These are phyloP conservation scores for Nannospalax galili DNA, from an alignment of 2,113 vertebrate species.

Conservation along the genomic window DNA sequence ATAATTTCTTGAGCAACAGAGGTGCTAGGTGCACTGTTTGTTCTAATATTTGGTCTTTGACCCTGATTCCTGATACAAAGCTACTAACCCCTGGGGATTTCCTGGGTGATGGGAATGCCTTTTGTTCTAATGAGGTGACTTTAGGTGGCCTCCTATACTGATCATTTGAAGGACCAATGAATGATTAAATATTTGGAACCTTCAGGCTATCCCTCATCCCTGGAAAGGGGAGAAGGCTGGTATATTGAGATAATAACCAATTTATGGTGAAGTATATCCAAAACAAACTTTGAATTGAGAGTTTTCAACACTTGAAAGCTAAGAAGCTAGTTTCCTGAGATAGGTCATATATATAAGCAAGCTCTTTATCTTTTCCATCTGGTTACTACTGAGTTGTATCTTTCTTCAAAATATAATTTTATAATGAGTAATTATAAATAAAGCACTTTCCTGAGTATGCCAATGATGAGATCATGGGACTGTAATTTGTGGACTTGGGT, in stretches of 20 bases:
- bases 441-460: not conserved
- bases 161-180: not conserved
- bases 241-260: not conserved
- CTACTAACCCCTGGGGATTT: not conserved
- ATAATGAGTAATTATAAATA: not conserved
- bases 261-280: not conserved
- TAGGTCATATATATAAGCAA: not conserved
- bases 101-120: not conserved
- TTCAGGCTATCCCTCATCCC: not conserved
- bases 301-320: not conserved
- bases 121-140: not conserved
- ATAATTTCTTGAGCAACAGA: not conserved
- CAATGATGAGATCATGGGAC: not conserved
- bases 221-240: not conserved
- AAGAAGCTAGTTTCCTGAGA: not conserved
- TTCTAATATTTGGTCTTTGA: not conserved
- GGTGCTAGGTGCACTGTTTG: not conserved
- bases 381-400: not conserved
- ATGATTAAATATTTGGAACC: not conserved
- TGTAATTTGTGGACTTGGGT: not conserved
- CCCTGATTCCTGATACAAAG: not conserved
- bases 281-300: not conserved
- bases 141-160: not conserved
- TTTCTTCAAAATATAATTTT: not conserved
- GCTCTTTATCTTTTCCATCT: not conserved